Conservation (phyloP, 2,797 vertebrate genomes). For the Falco naumanni region DNA sequence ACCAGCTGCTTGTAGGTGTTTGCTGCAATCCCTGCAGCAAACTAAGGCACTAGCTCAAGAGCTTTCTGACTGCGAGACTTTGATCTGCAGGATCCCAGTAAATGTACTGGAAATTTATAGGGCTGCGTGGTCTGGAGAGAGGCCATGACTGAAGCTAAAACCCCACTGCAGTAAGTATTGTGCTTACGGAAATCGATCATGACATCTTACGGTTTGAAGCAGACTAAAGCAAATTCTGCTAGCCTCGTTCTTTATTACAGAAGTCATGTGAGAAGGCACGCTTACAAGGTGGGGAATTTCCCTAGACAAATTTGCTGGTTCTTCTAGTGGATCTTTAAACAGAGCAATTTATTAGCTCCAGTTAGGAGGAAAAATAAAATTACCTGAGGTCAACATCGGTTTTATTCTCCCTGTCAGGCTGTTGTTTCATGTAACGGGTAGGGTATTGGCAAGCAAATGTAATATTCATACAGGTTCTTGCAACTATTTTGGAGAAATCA, state of each 20-base stretch:
- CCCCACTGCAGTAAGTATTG: neutral
- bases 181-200: fast-evolving
- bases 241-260: neutral
- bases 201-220: neutral
- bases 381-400: slow-evolving; percentile 79
- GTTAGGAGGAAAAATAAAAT: neutral
- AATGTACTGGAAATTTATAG: neutral
- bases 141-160: neutral
- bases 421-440: slow-evolving; percentile 80
- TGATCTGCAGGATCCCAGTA: neutral
- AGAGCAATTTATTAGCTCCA: neutral
- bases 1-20: neutral
- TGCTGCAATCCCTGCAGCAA: neutral
- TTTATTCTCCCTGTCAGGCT: slow-evolving; percentile 80
- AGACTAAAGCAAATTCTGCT: neutral
- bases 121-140: neutral
- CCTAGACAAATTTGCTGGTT: neutral
- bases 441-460: slow-evolving; percentile 85
- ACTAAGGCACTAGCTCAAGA: neutral
- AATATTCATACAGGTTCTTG: slow-evolving; percentile 83
- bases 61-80: neutral
- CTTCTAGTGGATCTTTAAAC: neutral
- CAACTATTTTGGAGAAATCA: slow-evolving; percentile 78
- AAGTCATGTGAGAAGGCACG: neutral
- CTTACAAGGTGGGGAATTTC: neutral